Conservation (phyloP, 2,888 invertebrate genomes). For the Phyllotreta cruciferae region DNA sequence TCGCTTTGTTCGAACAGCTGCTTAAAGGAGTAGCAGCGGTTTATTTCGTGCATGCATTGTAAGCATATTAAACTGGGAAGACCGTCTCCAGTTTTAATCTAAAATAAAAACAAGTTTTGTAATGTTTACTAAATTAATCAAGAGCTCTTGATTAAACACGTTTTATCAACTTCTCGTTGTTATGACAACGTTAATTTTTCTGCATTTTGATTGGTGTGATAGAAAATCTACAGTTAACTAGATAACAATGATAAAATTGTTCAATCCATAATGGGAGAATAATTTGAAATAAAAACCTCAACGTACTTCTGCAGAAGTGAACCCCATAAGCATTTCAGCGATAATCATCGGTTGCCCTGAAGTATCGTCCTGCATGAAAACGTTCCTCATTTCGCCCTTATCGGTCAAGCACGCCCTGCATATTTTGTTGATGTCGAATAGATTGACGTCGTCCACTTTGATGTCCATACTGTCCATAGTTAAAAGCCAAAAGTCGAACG, state of each 20-base stretch:
- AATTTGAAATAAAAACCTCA: constrained; percentile 8
- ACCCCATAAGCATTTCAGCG: constrained; percentile 61
- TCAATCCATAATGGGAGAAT: neutral
- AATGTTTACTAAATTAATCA: too few relatives aligned
- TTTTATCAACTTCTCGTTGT: too few relatives aligned
- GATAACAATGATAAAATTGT: too few relatives aligned
- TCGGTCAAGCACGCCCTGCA: constrained; percentile 61
- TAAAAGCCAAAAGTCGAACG: constrained; percentile 22
- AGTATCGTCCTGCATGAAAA: constrained; percentile 59
- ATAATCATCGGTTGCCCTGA: constrained; percentile 57
- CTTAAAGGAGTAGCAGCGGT: constrained; percentile 61
- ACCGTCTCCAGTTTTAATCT: constrained; percentile 61
- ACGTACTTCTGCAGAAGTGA: constrained; percentile 58
- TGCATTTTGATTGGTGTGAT: too few relatives aligned
- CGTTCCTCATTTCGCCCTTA: constrained; percentile 60
- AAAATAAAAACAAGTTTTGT: neutral
- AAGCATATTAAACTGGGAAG: constrained; percentile 60
- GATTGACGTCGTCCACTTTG: constrained; percentile 49
- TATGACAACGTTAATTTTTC: too few relatives aligned
- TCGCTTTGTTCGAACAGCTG: constrained; percentile 62
- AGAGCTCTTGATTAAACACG: too few relatives aligned
- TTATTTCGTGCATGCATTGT: constrained; percentile 61
- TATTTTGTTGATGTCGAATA: constrained; percentile 59
- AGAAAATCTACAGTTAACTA: too few relatives aligned
- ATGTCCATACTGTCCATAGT: constrained; percentile 51